Base-by-base conservation (phyloP, 2,797 vertebrate species). In the Danio albolineatus region DNA sequence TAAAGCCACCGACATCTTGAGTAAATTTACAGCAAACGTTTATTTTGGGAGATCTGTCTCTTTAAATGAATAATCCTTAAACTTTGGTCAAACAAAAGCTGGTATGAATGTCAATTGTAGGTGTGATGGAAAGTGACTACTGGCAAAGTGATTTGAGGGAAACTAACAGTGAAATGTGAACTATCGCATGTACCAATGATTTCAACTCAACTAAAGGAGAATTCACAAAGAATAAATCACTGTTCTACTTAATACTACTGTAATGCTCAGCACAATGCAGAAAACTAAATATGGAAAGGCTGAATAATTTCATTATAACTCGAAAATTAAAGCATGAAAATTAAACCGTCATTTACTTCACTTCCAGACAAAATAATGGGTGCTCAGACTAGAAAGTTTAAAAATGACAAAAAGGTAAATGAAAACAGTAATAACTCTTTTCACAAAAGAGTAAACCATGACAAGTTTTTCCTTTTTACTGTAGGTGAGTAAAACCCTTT, bases 121-220 rank as follows among this genome's bases (percentile, higher is more conserved):
- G 2, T 53, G 49, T 7, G 16, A 53, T 17, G 17, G 13, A 28
- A 4, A 19, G 41, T 46, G 64, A 46, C 43, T 19, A 9, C 28
- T 36, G 13, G 46, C 48, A 17, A 5, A 7, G 49, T 12, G 28
- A 17, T 69, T 53, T 69, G 28, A 10, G 51, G 14, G 14, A 12
- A 51, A 10, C 21, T 69, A 69, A 46, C 66, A 69, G 66, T 53
- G 7, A 38, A 51, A 69, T 69, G 48, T 69, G 66, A 69, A 53
- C 48, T n/a, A n/a, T 51, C 16, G 0, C 66, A 69, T 3, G 21
- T 51, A 69, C 49, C 66, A 38, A 69, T 1, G 13, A 51, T n/a
- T 51, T 38, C 9, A 36, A n/a, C 66, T 69, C 10, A 0, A 21
- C 66, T 51, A 28, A 36, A 21, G 28, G 16, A n/a, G 9, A 38